Evolutionary conservation across 2,797 vertebrate species (phyloP).

Genomic region (Anniella stebbinsi): DNA sequence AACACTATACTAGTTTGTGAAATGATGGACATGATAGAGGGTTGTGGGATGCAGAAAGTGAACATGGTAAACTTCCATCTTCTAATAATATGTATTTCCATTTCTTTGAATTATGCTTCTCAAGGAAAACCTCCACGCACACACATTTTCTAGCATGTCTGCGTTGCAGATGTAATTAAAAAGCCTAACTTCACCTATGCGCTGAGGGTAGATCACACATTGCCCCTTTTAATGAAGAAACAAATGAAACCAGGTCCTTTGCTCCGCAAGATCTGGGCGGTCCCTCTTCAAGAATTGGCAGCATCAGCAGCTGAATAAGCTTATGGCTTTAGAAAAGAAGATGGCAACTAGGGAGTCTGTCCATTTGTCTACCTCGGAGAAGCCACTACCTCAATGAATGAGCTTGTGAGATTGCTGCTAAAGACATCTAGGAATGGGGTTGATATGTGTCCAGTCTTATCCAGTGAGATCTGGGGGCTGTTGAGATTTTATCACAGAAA

Average conservation of each 20-base stretch:
- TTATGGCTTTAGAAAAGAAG: background rate
- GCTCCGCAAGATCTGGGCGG: background rate
- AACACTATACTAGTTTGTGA: conserved; percentile 13
- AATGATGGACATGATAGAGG: conserved; percentile 45
- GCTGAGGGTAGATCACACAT: background rate
- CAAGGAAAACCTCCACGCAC: no score
- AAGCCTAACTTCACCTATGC: background rate
- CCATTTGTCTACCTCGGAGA: background rate
- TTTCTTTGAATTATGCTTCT: conserved; percentile 16
- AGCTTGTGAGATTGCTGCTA: background rate
- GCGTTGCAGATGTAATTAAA: background rate
- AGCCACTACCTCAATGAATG: background rate
- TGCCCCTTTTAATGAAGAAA: background rate
- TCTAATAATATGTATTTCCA: conserved; percentile 42
- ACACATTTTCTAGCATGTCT: background rate
- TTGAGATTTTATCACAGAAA: background rate
- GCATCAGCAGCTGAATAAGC: background rate
- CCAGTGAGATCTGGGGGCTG: background rate
- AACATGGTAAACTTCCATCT: conserved; percentile 41
- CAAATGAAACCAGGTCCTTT: background rate
- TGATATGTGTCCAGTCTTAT: background rate
- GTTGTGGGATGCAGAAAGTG: conserved; percentile 23
- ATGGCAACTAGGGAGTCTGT: background rate
- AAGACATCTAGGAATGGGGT: background rate
- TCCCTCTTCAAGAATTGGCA: background rate